A percentile compares a stretch with the other conserved stretches of the same genome.
phyloP scores from a whole-genome alignment of 2,888 invertebrate species.

The Bombylius major region DNA sequence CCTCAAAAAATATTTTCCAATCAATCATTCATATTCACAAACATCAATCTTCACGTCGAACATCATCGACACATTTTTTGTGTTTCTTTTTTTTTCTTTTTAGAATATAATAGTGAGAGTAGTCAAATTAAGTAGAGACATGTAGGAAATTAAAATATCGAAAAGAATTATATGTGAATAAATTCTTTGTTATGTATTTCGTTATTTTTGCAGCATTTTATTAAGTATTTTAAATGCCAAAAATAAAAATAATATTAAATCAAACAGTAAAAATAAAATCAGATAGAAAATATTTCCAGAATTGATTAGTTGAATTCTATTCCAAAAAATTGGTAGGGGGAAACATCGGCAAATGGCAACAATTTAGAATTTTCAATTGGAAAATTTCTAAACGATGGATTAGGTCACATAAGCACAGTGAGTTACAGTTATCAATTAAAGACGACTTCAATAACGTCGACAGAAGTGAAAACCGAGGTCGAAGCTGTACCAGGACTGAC shows the following conservation, averaged over 20 bases:
- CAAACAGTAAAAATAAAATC: conserved; percentile 8
- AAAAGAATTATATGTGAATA: too few relatives aligned
- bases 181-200: too few relatives aligned
- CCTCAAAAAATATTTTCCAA: too few relatives aligned
- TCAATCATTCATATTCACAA: conserved; percentile 4
- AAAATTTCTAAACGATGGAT: conserved; percentile 33
- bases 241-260: conserved; percentile 16
- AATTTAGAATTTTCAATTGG: conserved; percentile 37
- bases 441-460: not conserved
- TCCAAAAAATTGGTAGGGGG: conserved; percentile 40
- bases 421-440: not conserved
- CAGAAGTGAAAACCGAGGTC: not conserved
- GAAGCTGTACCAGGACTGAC: conserved; percentile 3
- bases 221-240: not conserved
- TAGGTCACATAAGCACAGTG: not conserved
- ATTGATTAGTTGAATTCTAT: conserved; percentile 38
- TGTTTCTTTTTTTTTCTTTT: conserved; percentile 15
- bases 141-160: not conserved
- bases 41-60: too few relatives aligned
- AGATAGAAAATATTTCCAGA: conserved; percentile 20
- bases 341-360: conserved; percentile 39
- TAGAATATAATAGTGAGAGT: conserved; percentile 37
- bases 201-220: too few relatives aligned
- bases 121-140: conserved; percentile 30
- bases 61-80: conserved; percentile 9